Evolutionary conservation across 2,888 invertebrate genomes (phyloP).

Genomic region (Synanthedon vespiformis): DNA sequence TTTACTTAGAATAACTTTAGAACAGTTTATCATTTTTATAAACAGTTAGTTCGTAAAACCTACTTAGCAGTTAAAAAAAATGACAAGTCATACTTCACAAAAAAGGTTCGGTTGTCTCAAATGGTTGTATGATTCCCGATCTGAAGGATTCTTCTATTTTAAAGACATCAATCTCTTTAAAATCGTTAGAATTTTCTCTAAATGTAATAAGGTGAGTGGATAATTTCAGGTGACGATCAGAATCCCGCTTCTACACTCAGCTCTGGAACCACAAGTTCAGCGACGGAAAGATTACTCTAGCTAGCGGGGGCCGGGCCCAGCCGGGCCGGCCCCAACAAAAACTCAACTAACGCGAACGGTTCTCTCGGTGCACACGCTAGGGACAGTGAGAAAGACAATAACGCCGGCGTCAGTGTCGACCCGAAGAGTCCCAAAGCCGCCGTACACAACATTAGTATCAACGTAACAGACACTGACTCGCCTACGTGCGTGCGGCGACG

Average conservation of each 20-base stretch:
- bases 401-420: constrained; percentile 13
- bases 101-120: too few relatives aligned
- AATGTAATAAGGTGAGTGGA: not conserved
- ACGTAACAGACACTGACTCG: constrained; percentile 57
- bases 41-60: too few relatives aligned
- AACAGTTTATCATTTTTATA: too few relatives aligned
- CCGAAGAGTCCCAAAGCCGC: constrained; percentile 20
- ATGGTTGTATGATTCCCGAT: too few relatives aligned
- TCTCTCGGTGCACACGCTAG: constrained; percentile 26
- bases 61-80: too few relatives aligned
- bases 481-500: constrained; percentile 49
- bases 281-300: constrained; percentile 83
- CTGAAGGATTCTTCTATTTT: too few relatives aligned
- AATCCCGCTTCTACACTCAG: constrained; percentile 68
- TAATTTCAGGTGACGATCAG: constrained; percentile 58
- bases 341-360: constrained; percentile 30
- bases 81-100: too few relatives aligned
- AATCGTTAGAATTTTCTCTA: not conserved
- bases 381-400: constrained; percentile 29
- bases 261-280: constrained; percentile 77
- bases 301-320: constrained; percentile 75
- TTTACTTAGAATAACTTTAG: too few relatives aligned
- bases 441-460: constrained; percentile 51
- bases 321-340: constrained; percentile 66
- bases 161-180: too few relatives aligned